These are phyloP conservation scores for Callyntrura sp. DNA, from an alignment of 2,888 invertebrate species.

Conservation along the genomic window DNA sequence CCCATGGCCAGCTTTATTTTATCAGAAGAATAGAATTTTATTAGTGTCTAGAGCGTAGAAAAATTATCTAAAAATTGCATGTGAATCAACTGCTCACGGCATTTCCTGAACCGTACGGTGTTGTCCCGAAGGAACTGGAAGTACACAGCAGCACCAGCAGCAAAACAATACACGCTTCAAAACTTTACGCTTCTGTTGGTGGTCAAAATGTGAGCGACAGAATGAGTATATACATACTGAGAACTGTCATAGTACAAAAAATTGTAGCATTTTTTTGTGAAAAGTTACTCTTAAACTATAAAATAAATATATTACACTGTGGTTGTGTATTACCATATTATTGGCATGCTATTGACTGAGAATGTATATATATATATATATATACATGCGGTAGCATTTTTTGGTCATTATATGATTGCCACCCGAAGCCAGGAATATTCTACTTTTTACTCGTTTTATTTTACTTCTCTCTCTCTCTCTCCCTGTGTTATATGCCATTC, in stretches of 20 bases:
- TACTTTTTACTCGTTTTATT: conserved; percentile 62
- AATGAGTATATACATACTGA: not conserved
- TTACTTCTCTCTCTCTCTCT: conserved; percentile 1
- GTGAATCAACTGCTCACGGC: conserved; percentile 83
- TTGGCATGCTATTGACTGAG: conserved; percentile 1
- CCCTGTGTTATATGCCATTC: conserved; percentile 18
- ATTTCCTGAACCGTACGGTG: conserved; percentile 77
- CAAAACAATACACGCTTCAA: conserved; percentile 6
- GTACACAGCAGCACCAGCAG: not conserved
- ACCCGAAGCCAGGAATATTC: conserved; percentile 49
- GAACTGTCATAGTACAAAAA: conserved; percentile 29
- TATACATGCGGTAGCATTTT: not conserved
- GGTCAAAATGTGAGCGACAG: conserved; percentile 37
- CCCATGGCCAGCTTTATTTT: conserved; percentile 63
- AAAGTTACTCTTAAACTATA: conserved; percentile 1
- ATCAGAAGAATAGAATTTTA: conserved; percentile 76
- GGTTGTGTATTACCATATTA: not conserved
- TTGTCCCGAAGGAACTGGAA: conserved; percentile 36
- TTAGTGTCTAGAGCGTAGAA: conserved; percentile 80
- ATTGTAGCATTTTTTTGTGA: conserved; percentile 21
- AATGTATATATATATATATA: too few species aligned
- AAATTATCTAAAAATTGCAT: conserved; percentile 84
- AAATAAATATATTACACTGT: not conserved
- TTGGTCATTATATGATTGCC: conserved; percentile 41
- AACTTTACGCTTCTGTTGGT: not conserved